phyloP scores from a whole-genome alignment of 2,113 vertebrate species.

The Emydocephalus ijimae region DNA sequence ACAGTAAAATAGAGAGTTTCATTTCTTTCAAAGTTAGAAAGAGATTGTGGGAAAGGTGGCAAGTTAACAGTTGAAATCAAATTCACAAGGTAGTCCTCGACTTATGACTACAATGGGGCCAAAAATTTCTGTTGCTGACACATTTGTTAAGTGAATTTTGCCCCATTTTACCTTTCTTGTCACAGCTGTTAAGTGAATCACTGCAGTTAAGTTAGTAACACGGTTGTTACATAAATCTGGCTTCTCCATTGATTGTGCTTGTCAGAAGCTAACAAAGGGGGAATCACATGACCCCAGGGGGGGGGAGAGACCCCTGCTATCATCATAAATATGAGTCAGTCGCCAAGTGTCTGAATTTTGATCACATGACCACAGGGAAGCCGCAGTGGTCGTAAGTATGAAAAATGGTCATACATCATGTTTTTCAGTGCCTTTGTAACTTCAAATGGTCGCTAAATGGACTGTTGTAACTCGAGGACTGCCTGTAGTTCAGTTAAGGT shows the following conservation, averaged over 20 bases:
- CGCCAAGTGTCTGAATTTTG: not conserved
- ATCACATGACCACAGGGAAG: not conserved
- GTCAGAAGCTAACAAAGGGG: not conserved
- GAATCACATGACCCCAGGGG: not conserved
- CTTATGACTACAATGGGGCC: not conserved
- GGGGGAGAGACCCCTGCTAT: too few species aligned
- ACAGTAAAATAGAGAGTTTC: not conserved
- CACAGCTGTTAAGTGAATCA: not conserved
- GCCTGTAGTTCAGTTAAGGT: not conserved
- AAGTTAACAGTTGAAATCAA: not conserved
- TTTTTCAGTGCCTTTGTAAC: not conserved
- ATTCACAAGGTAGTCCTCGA: not conserved
- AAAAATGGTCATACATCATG: not conserved
- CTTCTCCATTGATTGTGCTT: not conserved
- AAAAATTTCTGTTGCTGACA: not conserved
- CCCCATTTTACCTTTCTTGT: not conserved
- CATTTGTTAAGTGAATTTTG: not conserved
- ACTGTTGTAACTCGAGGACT: not conserved
- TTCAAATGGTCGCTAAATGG: not conserved
- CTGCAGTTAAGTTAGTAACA: not conserved
- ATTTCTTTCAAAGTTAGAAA: not conserved
- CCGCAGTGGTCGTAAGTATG: not conserved
- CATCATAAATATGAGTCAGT: not conserved
- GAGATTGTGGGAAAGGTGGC: not conserved
- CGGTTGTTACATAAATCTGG: not conserved